A percentile compares a stretch with the other conserved stretches of the same genome.
phyloP scores from a whole-genome alignment of 2,113 vertebrate genomes.

The Cebus imitator region DNA sequence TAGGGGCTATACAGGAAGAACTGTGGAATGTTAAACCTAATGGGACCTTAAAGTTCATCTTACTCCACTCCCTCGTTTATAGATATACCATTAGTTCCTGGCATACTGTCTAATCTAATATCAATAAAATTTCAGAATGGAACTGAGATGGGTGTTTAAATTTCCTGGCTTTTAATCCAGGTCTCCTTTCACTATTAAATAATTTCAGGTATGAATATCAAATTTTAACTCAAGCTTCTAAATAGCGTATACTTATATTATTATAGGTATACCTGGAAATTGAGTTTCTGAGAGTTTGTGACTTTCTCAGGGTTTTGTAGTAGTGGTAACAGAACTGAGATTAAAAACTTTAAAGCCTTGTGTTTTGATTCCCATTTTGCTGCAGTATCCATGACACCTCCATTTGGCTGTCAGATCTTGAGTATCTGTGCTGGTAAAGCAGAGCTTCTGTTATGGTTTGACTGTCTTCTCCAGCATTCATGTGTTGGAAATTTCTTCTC shows the following conservation, averaged over 20 bases:
- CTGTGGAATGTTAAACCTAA: background rate
- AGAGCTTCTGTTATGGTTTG: background rate
- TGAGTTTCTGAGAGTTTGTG: background rate
- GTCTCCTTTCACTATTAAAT: background rate
- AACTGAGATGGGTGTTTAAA: background rate
- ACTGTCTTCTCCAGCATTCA: background rate
- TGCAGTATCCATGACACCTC: background rate
- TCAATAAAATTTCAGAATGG: background rate
- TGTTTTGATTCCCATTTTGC: background rate
- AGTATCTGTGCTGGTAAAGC: background rate
- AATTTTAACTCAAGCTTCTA: conserved; percentile 13
- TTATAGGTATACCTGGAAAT: background rate
- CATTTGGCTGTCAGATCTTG: background rate
- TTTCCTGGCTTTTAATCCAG: background rate
- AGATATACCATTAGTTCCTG: background rate
- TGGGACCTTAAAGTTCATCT: background rate
- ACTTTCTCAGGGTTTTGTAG: background rate
- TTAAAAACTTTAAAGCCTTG: background rate
- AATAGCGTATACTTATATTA: background rate
- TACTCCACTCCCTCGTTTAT: background rate
- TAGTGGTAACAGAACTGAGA: background rate
- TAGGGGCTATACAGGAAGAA: background rate
- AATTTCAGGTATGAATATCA: background rate
- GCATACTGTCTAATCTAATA: background rate
- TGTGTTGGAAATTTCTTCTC: background rate